Evolutionary conservation across 64 coral and sea anemone genomes (phyloP), one percentile per base, ranked within the genome.

Genomic region (Acropora yongei): DNA sequence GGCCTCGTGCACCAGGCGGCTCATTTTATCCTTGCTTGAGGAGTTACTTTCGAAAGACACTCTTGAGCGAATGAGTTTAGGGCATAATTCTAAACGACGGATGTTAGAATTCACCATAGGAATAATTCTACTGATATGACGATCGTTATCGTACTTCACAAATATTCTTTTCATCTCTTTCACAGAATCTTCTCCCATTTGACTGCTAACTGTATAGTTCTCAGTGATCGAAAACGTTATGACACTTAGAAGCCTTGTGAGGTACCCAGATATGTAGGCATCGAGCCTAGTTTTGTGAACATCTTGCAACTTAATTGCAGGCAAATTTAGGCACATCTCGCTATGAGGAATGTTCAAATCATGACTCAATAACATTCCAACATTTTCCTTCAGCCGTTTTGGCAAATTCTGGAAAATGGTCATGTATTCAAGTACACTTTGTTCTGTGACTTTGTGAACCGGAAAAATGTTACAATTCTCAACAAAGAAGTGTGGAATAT

Each of bases 401-500:
- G 78, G 66, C 47, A 80, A 57, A 16, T 91, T 72, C 48, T 72
- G 41, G 41, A 74, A 20, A 78, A 91, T 41, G 16, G 17, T 79
- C 18, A 17, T 57, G 20, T 73, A 91, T 10, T 82, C 47, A 18
- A 71, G 44, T 13, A 72, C 49, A 78, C 82, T 91, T 69, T 73
- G 8, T 8, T 40, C 44, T 2, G n/a, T 82, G 63, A 72, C 50
- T 91, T 91, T 91, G 40, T 91, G 89, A 20, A 42, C 41, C 18
- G 89, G 89, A 30, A 91, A 91, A 44, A 91, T 91, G 66, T 91
- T 91, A 43, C 89, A 91, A 12, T 71, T 79, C 20, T 57, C 8
- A 43, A 91, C 78, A 49, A 91, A 91, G 6, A 81, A 75, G 68
- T 91, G 89, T 73, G 89, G 89, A 50, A 91, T 91, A 20, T 69